These are phyloP conservation scores for Mechanitis messenoides DNA, from an alignment of 2,888 invertebrate genomes.

Conservation along the genomic window DNA sequence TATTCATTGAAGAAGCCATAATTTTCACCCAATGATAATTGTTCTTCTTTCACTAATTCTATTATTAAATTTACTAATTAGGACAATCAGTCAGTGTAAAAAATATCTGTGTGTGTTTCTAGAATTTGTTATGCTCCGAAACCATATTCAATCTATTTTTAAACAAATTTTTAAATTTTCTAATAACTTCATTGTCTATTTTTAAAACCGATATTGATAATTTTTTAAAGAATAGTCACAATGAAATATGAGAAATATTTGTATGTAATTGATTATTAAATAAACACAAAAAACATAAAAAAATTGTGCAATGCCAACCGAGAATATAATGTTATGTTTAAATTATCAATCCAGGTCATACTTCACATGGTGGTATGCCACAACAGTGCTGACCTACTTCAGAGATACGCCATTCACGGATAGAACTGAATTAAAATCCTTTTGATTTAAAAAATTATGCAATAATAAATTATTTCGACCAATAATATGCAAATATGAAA, in stretches of 20 bases:
- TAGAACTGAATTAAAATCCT: conserved; percentile 7
- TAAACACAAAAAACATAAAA: too few relatives aligned
- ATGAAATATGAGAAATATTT: too few relatives aligned
- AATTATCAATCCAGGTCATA: not conserved
- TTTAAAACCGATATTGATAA: too few relatives aligned
- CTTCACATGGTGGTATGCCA: conserved; percentile 6
- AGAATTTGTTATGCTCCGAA: too few relatives aligned
- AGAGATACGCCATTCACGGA: conserved; percentile 8
- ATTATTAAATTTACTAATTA: conserved; percentile 2
- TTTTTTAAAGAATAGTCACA: too few relatives aligned
- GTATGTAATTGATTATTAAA: too few relatives aligned
- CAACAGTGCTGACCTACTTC: conserved; percentile 13
- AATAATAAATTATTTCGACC: not conserved
- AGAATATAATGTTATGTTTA: not conserved
- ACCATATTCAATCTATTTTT: too few relatives aligned
- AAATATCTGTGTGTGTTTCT: too few relatives aligned
- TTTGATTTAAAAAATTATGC: conserved; percentile 4
- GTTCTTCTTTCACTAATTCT: conserved; percentile 10
- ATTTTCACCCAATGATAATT: not conserved
- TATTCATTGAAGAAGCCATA: conserved; percentile 25
- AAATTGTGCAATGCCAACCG: too few relatives aligned
- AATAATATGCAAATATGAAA: too few relatives aligned
- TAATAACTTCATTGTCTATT: too few relatives aligned
- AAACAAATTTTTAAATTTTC: too few relatives aligned
- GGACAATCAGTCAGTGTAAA: not conserved